A percentile compares a stretch with the other conserved stretches of the same genome.
Evolutionary conservation across 2,113 vertebrate genomes (phyloP).

Genomic region (Alethe castanea): DNA sequence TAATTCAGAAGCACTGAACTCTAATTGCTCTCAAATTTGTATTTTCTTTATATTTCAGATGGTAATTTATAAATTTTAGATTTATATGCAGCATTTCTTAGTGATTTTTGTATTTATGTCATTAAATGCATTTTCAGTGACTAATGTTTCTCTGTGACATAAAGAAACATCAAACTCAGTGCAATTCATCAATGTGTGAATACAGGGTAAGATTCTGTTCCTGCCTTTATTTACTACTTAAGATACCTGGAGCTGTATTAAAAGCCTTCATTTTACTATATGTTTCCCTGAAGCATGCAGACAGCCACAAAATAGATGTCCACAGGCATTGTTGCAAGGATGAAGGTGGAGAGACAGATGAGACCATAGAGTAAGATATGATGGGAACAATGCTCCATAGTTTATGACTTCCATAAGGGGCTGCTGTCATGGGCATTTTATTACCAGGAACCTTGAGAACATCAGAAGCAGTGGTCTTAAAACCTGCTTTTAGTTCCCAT

Average conservation of each 20-base stretch:
- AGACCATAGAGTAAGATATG: neutral
- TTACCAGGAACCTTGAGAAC: neutral
- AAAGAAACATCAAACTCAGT: neutral
- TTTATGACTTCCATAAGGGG: neutral
- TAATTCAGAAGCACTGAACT: neutral
- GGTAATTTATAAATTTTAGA: neutral
- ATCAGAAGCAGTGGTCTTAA: neutral
- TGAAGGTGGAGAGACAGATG: neutral
- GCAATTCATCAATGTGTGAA: neutral
- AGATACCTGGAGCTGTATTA: neutral
- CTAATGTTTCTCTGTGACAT: neutral
- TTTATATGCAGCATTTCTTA: neutral
- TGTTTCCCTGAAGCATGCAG: neutral
- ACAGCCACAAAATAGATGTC: neutral
- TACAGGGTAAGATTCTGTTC: neutral
- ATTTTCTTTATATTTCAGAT: neutral
- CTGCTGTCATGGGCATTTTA: neutral
- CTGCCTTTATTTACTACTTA: neutral
- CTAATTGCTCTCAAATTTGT: neutral
- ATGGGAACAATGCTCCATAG: neutral
- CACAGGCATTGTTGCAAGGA: neutral
- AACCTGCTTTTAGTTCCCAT: fast-evolving
- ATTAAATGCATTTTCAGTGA: neutral
- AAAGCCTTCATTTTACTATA: neutral
- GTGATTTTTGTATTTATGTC: neutral